Evolutionary conservation across 2,888 invertebrate species (phyloP).

Genomic region (Torymus aiolomorphi): DNA sequence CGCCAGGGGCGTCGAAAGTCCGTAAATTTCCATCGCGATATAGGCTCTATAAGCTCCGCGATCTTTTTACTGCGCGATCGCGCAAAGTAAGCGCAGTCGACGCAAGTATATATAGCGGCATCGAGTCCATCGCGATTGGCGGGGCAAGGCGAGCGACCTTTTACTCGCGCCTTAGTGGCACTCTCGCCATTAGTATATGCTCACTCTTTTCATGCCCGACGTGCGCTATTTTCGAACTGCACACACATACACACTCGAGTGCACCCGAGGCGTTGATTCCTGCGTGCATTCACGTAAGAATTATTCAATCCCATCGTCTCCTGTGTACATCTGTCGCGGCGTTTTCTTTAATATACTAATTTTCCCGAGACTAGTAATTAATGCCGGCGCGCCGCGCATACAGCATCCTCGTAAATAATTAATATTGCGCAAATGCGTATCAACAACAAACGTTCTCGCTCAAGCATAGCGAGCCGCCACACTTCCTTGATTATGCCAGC

Average conservation of each 20-base stretch:
- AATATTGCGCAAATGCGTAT: slow-evolving; percentile 2
- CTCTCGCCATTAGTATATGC: too few species aligned
- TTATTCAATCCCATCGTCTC: slow-evolving; percentile 6
- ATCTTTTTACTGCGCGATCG: background rate
- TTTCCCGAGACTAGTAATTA: too few species aligned
- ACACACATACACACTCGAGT: background rate
- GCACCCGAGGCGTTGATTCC: background rate
- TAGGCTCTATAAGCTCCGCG: background rate
- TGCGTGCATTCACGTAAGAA: background rate
- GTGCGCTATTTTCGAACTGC: slow-evolving; percentile 47
- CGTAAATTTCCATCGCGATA: slow-evolving; percentile 15
- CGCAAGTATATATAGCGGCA: slow-evolving; percentile 35
- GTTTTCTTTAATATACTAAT: background rate
- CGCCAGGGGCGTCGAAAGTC: background rate
- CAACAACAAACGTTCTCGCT: too few species aligned
- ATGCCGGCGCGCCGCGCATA: too few species aligned
- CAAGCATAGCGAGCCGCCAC: too few species aligned
- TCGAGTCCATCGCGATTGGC: slow-evolving; percentile 63
- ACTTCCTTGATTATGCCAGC: slow-evolving; percentile 33
- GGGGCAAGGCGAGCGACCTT: slow-evolving; percentile 67
- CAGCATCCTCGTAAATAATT: background rate
- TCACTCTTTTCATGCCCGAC: too few species aligned
- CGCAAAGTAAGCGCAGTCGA: too few species aligned
- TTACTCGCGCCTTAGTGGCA: slow-evolving; percentile 38
- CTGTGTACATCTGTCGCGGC: background rate